Conservation (phyloP, 2,113 vertebrate genomes). For the Python bivittatus region DNA sequence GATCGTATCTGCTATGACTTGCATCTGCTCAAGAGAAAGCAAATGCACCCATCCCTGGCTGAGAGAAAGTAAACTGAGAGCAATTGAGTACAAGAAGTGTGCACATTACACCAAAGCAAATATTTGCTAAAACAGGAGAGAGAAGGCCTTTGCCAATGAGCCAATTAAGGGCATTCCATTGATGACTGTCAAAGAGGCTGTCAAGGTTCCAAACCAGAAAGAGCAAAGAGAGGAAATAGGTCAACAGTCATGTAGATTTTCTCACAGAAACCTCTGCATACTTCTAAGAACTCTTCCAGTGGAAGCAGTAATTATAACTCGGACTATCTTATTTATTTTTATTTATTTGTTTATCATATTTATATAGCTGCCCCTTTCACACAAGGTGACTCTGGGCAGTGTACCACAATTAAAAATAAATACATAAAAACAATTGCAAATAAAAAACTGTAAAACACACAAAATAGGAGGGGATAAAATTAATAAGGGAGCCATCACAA, state of each 20-base stretch:
- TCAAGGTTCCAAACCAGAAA: background rate
- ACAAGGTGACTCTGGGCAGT: too few relatives aligned
- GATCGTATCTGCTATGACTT: conserved; percentile 34
- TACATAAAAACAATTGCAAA: too few relatives aligned
- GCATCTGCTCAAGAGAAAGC: conserved; percentile 46
- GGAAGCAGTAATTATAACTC: background rate
- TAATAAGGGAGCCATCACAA: too few relatives aligned
- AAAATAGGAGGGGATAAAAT: too few relatives aligned
- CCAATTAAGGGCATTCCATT: background rate
- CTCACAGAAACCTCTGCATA: background rate
- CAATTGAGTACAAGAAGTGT: conserved; percentile 29
- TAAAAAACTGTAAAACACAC: too few relatives aligned
- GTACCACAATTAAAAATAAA: too few relatives aligned
- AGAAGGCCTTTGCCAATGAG: conserved; percentile 26
- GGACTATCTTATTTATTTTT: too few relatives aligned
- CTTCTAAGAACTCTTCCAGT: background rate
- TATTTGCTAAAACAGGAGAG: conserved; percentile 45
- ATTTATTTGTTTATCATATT: too few relatives aligned
- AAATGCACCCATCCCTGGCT: conserved; percentile 38
- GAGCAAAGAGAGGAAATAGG: background rate
- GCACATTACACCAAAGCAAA: conserved; percentile 16
- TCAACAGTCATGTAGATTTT: background rate
- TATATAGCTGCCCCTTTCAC: too few relatives aligned
- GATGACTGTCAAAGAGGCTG: conserved; percentile 14
- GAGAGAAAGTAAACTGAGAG: conserved; percentile 44